A percentile compares a stretch with the other conserved stretches of the same genome.
phyloP scores from a whole-genome alignment of 1,140 invertebrate genomes.

The Onthophagus taurus region DNA sequence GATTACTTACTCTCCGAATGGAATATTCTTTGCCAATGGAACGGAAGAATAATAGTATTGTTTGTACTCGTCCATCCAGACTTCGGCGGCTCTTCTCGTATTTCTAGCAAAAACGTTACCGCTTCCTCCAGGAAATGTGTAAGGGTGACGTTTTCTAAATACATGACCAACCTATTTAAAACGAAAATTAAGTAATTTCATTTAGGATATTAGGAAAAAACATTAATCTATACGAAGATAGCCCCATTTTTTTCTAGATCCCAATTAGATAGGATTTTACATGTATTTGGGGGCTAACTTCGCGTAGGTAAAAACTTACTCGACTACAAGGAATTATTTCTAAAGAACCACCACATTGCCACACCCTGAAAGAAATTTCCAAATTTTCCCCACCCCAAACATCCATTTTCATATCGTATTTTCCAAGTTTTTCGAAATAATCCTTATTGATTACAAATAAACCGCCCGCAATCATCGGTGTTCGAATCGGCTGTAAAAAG shows the following conservation, averaged over 20 bases:
- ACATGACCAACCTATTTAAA: slow-evolving; percentile 72
- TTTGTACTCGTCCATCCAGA: slow-evolving; percentile 95
- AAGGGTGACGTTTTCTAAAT: slow-evolving; percentile 88
- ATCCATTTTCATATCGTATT: slow-evolving; percentile 96
- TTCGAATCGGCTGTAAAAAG: slow-evolving; percentile 55
- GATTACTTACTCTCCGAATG: slow-evolving; percentile 76
- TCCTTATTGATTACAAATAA: slow-evolving; percentile 86
- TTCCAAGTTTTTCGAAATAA: slow-evolving; percentile 90
- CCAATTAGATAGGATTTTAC: too few species aligned
- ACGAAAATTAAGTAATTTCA: too few species aligned
- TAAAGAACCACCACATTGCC: slow-evolving; percentile 91
- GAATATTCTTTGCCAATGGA: slow-evolving; percentile 75
- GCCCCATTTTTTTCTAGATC: too few species aligned
- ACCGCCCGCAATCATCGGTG: slow-evolving; percentile 92
- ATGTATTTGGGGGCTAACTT: too few species aligned
- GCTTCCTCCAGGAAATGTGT: slow-evolving; percentile 88
- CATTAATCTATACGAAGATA: too few species aligned
- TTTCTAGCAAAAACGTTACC: slow-evolving; percentile 85
- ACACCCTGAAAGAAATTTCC: slow-evolving; percentile 71
- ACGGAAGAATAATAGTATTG: slow-evolving; percentile 83
- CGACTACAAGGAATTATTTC: slow-evolving; percentile 92
- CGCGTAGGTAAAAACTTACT: too few species aligned
- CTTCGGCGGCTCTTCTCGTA: slow-evolving; percentile 81
- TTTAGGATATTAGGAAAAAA: background rate
- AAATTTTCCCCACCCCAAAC: slow-evolving; percentile 89